A percentile compares a stretch with the other conserved stretches of the same genome.
Conservation (phyloP, 2,797 vertebrate species). For the Sebastiscus tertius region DNA sequence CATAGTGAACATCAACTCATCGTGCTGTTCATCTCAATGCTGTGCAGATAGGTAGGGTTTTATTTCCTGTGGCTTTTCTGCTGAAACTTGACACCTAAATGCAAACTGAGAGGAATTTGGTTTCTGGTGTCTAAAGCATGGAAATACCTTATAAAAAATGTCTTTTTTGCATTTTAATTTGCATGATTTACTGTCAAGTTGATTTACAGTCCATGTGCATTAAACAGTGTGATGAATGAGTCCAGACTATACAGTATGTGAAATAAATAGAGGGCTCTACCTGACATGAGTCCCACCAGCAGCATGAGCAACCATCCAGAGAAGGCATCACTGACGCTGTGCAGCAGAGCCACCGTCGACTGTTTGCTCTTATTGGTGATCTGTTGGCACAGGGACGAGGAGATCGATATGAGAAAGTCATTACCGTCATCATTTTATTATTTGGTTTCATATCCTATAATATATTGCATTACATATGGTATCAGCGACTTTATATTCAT, state of each 20-base stretch:
- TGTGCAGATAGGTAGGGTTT: too few species aligned
- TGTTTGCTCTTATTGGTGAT: conserved; percentile 92
- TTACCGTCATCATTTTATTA: neutral
- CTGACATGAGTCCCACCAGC: conserved; percentile 93
- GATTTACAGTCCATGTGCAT: neutral
- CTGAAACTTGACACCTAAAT: too few species aligned
- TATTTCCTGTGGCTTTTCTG: too few species aligned
- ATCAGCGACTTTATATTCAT: neutral
- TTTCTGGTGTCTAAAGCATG: neutral
- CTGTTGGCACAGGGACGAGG: conserved; percentile 68
- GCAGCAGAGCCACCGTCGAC: conserved; percentile 88
- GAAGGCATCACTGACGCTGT: conserved; percentile 92
- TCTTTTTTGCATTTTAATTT: too few species aligned
- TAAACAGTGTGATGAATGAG: neutral
- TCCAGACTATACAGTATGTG: neutral
- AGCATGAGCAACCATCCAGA: conserved; percentile 98
- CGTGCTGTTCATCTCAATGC: neutral
- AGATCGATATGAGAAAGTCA: neutral
- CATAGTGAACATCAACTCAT: neutral
- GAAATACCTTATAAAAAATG: neutral
- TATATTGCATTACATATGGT: too few species aligned
- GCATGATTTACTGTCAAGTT: neutral
- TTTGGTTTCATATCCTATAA: neutral
- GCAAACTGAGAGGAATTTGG: neutral
- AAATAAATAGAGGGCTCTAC: conserved; percentile 62